Percentiles rank a stretch among this genome's conserved stretches.
Evolutionary conservation across 2,888 invertebrate genomes (phyloP).

Genomic region (Drosophila nr. medialis): DNA sequence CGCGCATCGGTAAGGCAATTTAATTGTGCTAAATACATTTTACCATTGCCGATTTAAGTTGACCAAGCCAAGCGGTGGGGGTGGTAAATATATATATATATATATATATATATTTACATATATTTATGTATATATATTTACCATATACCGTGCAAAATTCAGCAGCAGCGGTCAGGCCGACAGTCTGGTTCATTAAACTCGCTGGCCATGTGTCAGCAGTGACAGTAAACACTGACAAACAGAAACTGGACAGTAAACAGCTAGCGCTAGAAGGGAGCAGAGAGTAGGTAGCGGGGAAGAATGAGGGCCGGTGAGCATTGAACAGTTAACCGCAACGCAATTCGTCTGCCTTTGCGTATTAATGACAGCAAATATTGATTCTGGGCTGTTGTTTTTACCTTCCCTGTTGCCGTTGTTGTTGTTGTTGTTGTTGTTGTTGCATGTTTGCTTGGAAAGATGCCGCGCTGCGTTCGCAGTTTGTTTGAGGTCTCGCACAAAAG

Average conservation of each 20-base stretch:
- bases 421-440: slow-evolving; percentile 19
- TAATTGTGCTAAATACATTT: slow-evolving; percentile 21
- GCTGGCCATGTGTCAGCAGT: slow-evolving; percentile 20
- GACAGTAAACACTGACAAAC: slow-evolving; percentile 28
- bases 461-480: slow-evolving; percentile 39
- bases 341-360: slow-evolving; percentile 32
- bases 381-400: slow-evolving; percentile 27
- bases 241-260: neutral
- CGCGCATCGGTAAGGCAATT: slow-evolving; percentile 26
- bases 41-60: slow-evolving; percentile 26
- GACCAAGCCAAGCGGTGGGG: neutral
- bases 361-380: slow-evolving; percentile 58
- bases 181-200: slow-evolving; percentile 27
- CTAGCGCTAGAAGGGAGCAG: neutral
- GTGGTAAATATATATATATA: too few relatives aligned
- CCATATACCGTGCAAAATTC: slow-evolving; percentile 5
- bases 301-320: slow-evolving; percentile 1
- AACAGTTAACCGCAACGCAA: slow-evolving; percentile 46
- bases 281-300: slow-evolving; percentile 1
- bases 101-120: neutral
- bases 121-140: neutral
- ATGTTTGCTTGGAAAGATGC: slow-evolving; percentile 40
- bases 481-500: slow-evolving; percentile 52
- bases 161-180: slow-evolving; percentile 15
- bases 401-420: slow-evolving; percentile 3